Base-by-base conservation (phyloP, 2,113 vertebrate species). In the Ellobius talpinus region DNA sequence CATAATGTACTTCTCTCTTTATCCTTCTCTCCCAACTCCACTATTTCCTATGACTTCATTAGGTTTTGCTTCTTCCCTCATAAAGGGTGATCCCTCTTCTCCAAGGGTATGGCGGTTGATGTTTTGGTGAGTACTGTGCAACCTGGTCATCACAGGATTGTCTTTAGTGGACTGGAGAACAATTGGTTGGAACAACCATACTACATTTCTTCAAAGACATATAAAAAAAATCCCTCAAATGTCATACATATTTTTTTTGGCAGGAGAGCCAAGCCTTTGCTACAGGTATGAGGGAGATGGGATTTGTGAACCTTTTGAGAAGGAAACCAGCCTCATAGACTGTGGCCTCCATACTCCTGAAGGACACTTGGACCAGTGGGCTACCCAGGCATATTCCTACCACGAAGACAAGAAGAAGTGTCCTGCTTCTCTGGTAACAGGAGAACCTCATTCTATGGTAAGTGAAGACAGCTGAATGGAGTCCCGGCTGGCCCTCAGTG, bases 241-340 rank as follows among this genome's bases (percentile, higher is more conserved):
- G 33, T 73, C 31, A 9, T 45, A 5, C 1, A 1, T 82, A 16
- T 98, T 79, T 98, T 79, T 98, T 66, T 98, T 97, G 94, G 33
- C 98, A 99, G 99, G 99, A 85, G 99, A 99, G 96, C 99, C 99
- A 6, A 99, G 99, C 96, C 98, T 99, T 78, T 99, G 99, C 98
- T 99, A 99, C 0, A 95, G 99, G 50, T 98, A 99, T 0, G 98
- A 99, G 0, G 99, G 99, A 5, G 99, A 99, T 0, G 99, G 99
- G 0, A 97, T 99, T 68, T 99, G 99, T 73, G 99, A 99, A 93
- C 98, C 99, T 9, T 99, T 99, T 3, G 99, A 99, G 97, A 98
- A 96, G 55, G 97, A 96, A 77, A 99, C 96, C 97, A 99, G 99
- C 55, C 42, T 99, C 87, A 96, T 96, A 81, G 99, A 99, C 98